A percentile compares a stretch with the other conserved stretches of the same genome.
These are phyloP conservation scores for Ptyas mucosa DNA, from an alignment of 2,113 vertebrate species.

Conservation along the genomic window DNA sequence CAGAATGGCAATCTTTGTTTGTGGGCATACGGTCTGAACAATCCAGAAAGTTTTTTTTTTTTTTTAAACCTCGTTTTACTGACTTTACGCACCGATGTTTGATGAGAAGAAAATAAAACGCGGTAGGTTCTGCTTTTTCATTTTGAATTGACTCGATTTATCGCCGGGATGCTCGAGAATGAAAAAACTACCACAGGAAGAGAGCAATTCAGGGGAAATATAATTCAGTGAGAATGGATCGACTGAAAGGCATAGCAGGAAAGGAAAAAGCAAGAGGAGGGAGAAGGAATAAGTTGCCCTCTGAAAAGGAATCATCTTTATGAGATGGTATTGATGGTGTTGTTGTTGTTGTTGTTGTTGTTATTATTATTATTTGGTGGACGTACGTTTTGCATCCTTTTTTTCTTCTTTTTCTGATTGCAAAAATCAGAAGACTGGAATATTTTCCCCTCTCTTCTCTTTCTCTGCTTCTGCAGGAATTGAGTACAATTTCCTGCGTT, in stretches of 20 bases:
- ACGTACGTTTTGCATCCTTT: background rate
- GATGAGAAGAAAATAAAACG: background rate
- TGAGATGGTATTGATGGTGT: background rate
- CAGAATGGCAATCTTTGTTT: background rate
- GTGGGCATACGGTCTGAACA: background rate
- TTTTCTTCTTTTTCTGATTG: background rate
- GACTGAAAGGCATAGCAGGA: no score
- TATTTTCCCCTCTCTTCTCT: background rate
- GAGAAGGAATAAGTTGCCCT: background rate
- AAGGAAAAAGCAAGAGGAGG: no score
- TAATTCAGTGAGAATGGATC: no score
- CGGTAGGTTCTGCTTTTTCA: background rate
- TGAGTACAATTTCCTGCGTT: conserved; percentile 86
- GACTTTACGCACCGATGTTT: background rate
- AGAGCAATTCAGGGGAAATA: no score
- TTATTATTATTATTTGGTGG: background rate
- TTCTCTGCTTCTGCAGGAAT: conserved; percentile 73
- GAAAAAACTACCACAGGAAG: background rate
- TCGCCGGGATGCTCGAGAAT: background rate
- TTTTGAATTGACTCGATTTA: background rate
- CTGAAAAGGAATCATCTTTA: background rate
- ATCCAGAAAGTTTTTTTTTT: background rate
- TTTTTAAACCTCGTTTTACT: background rate
- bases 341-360: no score
- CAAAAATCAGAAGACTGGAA: background rate